A percentile compares a stretch with the other conserved stretches of the same genome.
phyloP scores from a whole-genome alignment of 2,888 invertebrate genomes.

The Cheilosia urbana region DNA sequence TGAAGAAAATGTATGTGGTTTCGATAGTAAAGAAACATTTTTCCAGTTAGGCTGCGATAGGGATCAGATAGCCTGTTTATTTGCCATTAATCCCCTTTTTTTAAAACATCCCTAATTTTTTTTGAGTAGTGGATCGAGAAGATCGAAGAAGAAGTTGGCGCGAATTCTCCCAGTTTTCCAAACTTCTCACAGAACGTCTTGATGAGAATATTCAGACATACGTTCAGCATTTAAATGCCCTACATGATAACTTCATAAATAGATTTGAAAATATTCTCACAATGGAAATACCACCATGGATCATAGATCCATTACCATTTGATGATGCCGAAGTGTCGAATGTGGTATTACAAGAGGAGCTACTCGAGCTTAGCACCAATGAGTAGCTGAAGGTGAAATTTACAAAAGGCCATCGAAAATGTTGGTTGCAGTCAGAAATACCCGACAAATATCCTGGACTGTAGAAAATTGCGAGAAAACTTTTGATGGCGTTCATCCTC shows the following conservation, averaged over 20 bases:
- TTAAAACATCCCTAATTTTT: too few species aligned
- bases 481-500: too few species aligned
- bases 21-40: too few species aligned
- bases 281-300: not conserved
- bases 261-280: too few species aligned
- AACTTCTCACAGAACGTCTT: not conserved
- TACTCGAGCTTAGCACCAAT: not conserved
- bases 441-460: too few species aligned
- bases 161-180: not conserved
- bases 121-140: too few species aligned
- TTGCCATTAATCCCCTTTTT: too few species aligned
- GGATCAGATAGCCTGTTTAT: too few species aligned
- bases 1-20: too few species aligned
- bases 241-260: not conserved
- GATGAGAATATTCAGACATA: not conserved
- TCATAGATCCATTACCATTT: not conserved
- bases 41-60: too few species aligned
- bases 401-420: not conserved
- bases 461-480: too few species aligned
- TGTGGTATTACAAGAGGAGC: not conserved
- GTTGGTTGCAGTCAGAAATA: not conserved
- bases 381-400: not conserved
- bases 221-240: not conserved
- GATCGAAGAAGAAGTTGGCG: too few species aligned
- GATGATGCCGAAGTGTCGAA: not conserved